Percentiles rank a stretch among this genome's conserved stretches.
phyloP scores from a whole-genome alignment of 2,888 invertebrate genomes.

The Seladonia tumulorum region DNA sequence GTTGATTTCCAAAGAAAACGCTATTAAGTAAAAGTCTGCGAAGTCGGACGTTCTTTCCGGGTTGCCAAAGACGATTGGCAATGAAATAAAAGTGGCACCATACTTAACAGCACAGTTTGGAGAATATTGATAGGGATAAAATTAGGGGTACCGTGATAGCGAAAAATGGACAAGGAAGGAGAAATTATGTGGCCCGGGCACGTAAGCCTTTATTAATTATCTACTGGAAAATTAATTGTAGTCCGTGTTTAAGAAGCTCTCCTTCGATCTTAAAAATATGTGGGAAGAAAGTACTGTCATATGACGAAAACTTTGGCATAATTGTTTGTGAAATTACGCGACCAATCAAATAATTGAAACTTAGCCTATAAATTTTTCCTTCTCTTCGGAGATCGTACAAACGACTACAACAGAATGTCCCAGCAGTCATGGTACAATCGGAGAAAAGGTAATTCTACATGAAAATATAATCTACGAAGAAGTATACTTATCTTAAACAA shows the following conservation, averaged over 20 bases:
- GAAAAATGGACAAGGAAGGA: constrained; percentile 55
- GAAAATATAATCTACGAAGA: not conserved
- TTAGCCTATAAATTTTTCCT: not conserved
- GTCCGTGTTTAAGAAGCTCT: constrained; percentile 17
- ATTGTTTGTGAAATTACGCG: not conserved
- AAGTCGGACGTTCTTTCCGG: not conserved
- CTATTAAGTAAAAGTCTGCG: not conserved
- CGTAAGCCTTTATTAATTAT: constrained; percentile 65
- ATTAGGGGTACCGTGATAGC: constrained; percentile 23
- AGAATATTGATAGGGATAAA: constrained; percentile 25
- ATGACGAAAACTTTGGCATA: not conserved
- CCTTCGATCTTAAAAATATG: constrained; percentile 21
- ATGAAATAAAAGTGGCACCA: not conserved
- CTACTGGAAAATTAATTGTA: constrained; percentile 61
- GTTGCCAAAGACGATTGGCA: not conserved
- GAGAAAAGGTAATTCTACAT: not conserved
- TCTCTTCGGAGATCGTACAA: not conserved
- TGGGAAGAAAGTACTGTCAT: not conserved
- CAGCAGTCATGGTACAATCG: not conserved
- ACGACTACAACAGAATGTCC: not conserved
- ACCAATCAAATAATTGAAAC: not conserved
- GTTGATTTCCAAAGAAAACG: not conserved
- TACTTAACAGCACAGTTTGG: not conserved
- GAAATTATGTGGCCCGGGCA: constrained; percentile 34
- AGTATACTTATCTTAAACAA: not conserved